Base-by-base conservation (phyloP, 2,888 invertebrate species). In the Sphecodes monilicornis region DNA sequence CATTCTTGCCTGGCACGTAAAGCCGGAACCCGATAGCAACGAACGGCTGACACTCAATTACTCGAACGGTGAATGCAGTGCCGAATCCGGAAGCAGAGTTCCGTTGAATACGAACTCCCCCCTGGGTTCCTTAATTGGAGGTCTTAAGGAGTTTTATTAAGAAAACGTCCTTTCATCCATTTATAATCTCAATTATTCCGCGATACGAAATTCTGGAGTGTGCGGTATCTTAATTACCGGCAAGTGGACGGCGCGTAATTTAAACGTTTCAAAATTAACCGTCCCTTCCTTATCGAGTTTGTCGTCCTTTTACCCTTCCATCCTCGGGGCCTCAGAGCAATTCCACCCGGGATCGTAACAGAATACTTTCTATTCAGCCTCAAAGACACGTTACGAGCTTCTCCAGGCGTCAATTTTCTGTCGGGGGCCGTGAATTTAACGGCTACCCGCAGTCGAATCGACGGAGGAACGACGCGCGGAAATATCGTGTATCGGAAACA, bases 211-310 rank as follows among this genome's bases (percentile, higher is more conserved):
- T 81, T 81, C 80, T 70, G 29, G 71, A 80, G 86, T 68, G 74
- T 36, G 66, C 73, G 54, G 80, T 72, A 74, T 84, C 87, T 86
- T 87, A 86, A 87, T 87, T 87, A 84, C 74, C 70, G 81, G 66
- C 78, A 80, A 87, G 87, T 86, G 84, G 84, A 39, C 78, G 60
- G 68, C 73, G 83, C 80, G 80, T 86, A 86, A 86, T 80, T 86
- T 86, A 86, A 86, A 86, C 77, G 86, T 75, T 77, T 72, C 68
- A 76, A 79, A 82, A 86, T 77, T 75, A 82, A 76, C 36, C 72
- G 78, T 64, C 66, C 43, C 60, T 77, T 60, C 73, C 43, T 32
- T 46, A 69, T 60, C 46, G 64, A 39, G 73, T 36, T n/a, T 71
- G 60, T 71, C n/a, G 70, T 5, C 18, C n/a, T 60, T 41, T 69